Base-by-base conservation (phyloP, 2,113 vertebrate species). In the Azemiops feae region DNA sequence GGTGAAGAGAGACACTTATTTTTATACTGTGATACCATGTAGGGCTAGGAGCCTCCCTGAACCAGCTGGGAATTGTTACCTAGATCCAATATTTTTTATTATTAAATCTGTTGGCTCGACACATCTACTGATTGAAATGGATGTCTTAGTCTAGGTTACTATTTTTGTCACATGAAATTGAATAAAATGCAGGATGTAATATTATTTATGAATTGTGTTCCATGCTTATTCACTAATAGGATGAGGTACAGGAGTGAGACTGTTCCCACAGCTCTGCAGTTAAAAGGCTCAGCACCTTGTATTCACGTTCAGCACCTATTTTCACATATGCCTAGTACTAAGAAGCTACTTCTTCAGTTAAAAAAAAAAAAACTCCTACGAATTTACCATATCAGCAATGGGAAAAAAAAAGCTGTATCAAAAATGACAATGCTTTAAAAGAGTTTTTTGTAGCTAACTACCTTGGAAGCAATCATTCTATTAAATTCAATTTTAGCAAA, bases 171-270 rank as follows among this genome's bases (percentile, higher is more conserved):
- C 94, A 98, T 97, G 97, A 97, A 98, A 97, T 97, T 97, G 97
- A 98, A 98, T 98, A 98, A 98, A 98, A 97, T 98, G 97, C 98
- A 97, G 97, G 98, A 97, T 97, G 97, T 97, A 95, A 96, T 97
- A 97, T 97, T 94, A 97, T 96, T 97, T 97, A 96, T 96, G 97
- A 96, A 97, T 96, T 91, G 96, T 52, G 95, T 97, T 95, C 96
- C 95, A 97, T 97, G 96, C 94, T 98, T 97, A 95, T 96, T 97
- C 94, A 58, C 94, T 89, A 95, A 89, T 87, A 92, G 92, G 88
- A 92, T 93, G 94, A 95, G 64, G n/a, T 93, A 45, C 2, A 87
- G 94, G 94, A 94, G 50, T 57, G 47, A 88, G 95, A 92, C 93
- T 87, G 16, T 58, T 91, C 11, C 2, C 55, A 89, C 87, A 96